Evolutionary conservation across 2,888 invertebrate species (phyloP).

Genomic region (Carterocephalus palaemon): DNA sequence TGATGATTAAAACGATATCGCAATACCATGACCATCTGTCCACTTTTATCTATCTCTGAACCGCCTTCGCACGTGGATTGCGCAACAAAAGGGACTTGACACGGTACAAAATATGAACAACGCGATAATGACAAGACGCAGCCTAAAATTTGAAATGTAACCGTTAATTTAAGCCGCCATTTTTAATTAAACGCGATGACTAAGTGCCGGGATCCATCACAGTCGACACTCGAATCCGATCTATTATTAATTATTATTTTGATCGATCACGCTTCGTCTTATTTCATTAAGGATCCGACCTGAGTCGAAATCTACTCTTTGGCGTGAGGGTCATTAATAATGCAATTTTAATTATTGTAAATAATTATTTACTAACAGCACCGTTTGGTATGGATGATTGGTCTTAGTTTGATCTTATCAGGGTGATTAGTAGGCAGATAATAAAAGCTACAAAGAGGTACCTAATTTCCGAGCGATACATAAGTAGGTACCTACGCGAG

Average conservation of each 20-base stretch:
- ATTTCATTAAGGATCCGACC: conserved; percentile 68
- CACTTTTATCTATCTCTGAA: conserved; percentile 27
- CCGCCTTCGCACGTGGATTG: conserved; percentile 20
- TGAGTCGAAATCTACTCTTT: conserved; percentile 55
- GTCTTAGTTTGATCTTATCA: conserved; percentile 14
- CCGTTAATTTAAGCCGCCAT: conserved; percentile 68
- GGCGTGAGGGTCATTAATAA: conserved; percentile 59
- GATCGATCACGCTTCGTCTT: conserved; percentile 73
- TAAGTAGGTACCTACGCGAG: background rate
- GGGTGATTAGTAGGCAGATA: conserved; percentile 9
- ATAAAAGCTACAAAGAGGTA: background rate
- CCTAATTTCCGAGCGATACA: background rate
- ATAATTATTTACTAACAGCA: conserved; percentile 19
- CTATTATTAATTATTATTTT: conserved; percentile 78
- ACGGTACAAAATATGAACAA: conserved; percentile 41
- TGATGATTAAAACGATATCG: conserved; percentile 53
- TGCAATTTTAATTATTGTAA: conserved; percentile 40
- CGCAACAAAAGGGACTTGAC: conserved; percentile 39
- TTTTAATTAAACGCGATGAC: conserved; percentile 78
- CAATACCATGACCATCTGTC: conserved; percentile 45
- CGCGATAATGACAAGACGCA: conserved; percentile 53
- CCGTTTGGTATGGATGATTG: conserved; percentile 18
- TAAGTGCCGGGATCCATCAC: conserved; percentile 71
- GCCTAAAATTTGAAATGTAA: conserved; percentile 59
- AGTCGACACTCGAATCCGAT: conserved; percentile 58